Base-by-base conservation (phyloP, 2,888 invertebrate species). In the Eudasyphora cyanicolor region DNA sequence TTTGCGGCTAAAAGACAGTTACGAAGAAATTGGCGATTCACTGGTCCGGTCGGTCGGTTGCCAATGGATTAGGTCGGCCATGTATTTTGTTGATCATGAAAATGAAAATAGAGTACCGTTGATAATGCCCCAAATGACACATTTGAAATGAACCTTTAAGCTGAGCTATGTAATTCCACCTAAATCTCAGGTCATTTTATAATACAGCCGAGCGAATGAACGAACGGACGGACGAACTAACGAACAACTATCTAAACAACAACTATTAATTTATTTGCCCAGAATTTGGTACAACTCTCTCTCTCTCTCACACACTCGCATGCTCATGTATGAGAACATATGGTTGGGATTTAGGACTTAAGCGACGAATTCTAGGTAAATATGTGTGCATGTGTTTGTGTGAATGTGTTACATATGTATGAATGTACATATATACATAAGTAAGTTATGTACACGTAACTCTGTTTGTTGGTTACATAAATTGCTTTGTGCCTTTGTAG, bases 401-500 rank as follows among this genome's bases (percentile, higher is more conserved):
- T 54, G 27, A 45, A 70, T 7, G 60, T 6, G 51, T 54, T 21
- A 54, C 51, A 54, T 8, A 32, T 67, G 38, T 24, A 69, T 38
- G 27, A 14, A 1, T 69, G 19, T 42, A 69, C 32, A 17, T 69
- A 45, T 5, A 27, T 32, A 64, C 24, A 64, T 35, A 14, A 0
- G n/a, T 70, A 51, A 17, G 49, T 45, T 49, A 29, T 49, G 29
- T 32, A 54, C n/a, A 14, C 19, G 19, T 71, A 60, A 35, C 24
- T 42, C 6, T 42, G 27, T 57, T 24, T 4, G 67, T 24, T 42
- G 12, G 67, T 67, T 67, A 42, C 17, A 67, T 67, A 67, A 60
- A 85, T 85, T 89, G 88, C 87, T 87, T 89, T 85, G 87, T 86
- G 87, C 87, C 87, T n/a, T 86, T 86, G 86, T 85, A 82, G 86